phyloP scores from a whole-genome alignment of 1,140 invertebrate species.

The Mamestra configurata region DNA sequence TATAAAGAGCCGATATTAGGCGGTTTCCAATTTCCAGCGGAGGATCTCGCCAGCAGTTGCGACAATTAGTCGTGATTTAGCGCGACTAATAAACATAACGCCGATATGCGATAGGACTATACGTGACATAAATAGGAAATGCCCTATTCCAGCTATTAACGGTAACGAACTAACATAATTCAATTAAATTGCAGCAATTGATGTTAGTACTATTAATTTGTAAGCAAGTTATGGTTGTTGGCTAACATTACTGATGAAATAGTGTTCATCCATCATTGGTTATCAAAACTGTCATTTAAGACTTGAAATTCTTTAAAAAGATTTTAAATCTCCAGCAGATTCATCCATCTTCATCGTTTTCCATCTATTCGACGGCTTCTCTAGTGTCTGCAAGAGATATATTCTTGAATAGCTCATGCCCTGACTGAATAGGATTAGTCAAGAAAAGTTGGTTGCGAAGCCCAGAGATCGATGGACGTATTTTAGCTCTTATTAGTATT shows the following conservation, averaged over 20 bases:
- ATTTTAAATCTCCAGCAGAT: neutral
- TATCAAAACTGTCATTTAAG: neutral
- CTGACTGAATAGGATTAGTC: neutral
- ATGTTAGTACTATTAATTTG: neutral
- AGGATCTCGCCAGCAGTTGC: conserved; percentile 12
- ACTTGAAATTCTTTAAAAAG: neutral
- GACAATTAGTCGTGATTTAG: conserved; percentile 62
- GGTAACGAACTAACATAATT: conserved; percentile 21
- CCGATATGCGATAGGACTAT: conserved; percentile 39
- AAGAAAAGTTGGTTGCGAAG: neutral
- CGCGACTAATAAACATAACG: conserved; percentile 55
- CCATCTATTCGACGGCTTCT: neutral
- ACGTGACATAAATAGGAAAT: conserved; percentile 57
- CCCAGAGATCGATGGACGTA: neutral
- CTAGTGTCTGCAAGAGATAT: neutral
- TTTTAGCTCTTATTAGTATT: too few relatives aligned
- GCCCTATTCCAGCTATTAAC: conserved; percentile 17
- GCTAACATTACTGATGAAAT: neutral
- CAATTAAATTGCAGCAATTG: conserved; percentile 40
- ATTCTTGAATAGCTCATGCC: neutral
- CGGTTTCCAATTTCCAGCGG: conserved; percentile 22
- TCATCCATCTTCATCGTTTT: conserved; percentile 15
- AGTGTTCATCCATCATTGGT: neutral
- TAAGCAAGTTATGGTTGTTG: too few relatives aligned
- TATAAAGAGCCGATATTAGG: conserved; percentile 41